Conservation (phyloP, 2,113 vertebrate species). For the Microtus richardsoni region DNA sequence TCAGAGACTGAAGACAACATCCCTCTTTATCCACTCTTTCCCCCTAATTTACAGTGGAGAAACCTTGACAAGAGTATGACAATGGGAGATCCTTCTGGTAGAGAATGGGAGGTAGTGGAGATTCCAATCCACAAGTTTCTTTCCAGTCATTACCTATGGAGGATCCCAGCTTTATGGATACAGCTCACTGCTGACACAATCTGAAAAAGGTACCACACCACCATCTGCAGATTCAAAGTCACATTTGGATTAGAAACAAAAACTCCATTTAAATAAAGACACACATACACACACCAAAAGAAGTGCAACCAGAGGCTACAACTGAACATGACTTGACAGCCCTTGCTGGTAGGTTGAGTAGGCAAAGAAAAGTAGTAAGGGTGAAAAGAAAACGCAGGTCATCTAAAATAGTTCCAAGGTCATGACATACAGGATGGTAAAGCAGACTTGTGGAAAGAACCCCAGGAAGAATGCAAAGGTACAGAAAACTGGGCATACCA, state of each 20-base stretch:
- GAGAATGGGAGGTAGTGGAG: not conserved
- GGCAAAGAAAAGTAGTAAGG: slow-evolving; percentile 57
- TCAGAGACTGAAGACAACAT: slow-evolving; percentile 9
- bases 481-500: slow-evolving; percentile 71
- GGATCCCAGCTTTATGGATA: slow-evolving; percentile 97
- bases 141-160: slow-evolving; percentile 92
- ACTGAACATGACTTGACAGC: slow-evolving; percentile 60
- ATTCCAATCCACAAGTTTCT: not conserved
- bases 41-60: slow-evolving; percentile 26
- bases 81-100: not conserved
- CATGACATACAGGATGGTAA: slow-evolving; percentile 46
- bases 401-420: slow-evolving; percentile 50
- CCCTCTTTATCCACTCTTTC: slow-evolving; percentile 7
- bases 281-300: slow-evolving; percentile 9
- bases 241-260: slow-evolving; percentile 57
- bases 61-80: not conserved
- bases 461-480: slow-evolving; percentile 65
- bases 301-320: slow-evolving; percentile 67
- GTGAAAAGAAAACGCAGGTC: slow-evolving; percentile 54
- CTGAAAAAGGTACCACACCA: slow-evolving; percentile 99
- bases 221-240: slow-evolving; percentile 88
- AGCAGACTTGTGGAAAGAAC: slow-evolving; percentile 65
- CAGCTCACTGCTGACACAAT: slow-evolving; percentile 96
- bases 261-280: slow-evolving; percentile 52
- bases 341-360: slow-evolving; percentile 62